Evolutionary conservation across 1,140 invertebrate genomes (phyloP).

Genomic region (Drosophila busckii): DNA sequence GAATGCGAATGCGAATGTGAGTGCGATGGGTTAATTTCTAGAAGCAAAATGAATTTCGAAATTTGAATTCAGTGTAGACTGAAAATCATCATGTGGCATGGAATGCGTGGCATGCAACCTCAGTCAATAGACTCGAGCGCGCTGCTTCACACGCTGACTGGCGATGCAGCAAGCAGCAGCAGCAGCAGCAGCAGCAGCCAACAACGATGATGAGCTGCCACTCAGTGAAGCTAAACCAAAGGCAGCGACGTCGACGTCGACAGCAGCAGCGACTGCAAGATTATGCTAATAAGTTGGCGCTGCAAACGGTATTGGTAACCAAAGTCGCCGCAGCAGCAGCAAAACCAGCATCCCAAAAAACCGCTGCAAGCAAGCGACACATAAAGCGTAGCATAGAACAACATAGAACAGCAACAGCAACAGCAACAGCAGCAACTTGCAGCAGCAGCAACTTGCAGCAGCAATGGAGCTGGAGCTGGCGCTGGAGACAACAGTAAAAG

Average conservation of each 20-base stretch:
- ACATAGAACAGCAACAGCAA: constrained; percentile 20
- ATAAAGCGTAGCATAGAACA: constrained; percentile 52
- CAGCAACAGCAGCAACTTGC: constrained; percentile 6
- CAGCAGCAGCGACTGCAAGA: constrained; percentile 24
- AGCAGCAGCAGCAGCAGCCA: constrained; percentile 66
- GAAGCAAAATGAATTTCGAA: constrained; percentile 1
- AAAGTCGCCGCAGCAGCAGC: constrained; percentile 20
- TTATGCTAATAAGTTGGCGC: constrained; percentile 70
- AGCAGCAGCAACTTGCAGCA: constrained; percentile 14
- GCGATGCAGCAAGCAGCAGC: constrained; percentile 59
- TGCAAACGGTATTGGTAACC: constrained; percentile 60
- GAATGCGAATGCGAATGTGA: constrained; percentile 19
- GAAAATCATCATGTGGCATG: not conserved
- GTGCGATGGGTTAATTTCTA: too few species aligned
- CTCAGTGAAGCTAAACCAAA: constrained; percentile 7
- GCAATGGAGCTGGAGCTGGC: constrained; percentile 17
- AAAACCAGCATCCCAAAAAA: too few species aligned
- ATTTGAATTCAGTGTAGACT: constrained; percentile 1
- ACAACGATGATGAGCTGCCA: constrained; percentile 49
- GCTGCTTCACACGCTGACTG: constrained; percentile 60
- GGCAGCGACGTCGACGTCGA: constrained; percentile 7
- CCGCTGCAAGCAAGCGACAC: constrained; percentile 50
- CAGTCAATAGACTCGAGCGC: constrained; percentile 10
- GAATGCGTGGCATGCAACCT: too few species aligned
- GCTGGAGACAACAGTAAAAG: constrained; percentile 22